These are phyloP conservation scores for Corythornis vintsioides DNA, from an alignment of 2,113 vertebrate species.

Conservation along the genomic window DNA sequence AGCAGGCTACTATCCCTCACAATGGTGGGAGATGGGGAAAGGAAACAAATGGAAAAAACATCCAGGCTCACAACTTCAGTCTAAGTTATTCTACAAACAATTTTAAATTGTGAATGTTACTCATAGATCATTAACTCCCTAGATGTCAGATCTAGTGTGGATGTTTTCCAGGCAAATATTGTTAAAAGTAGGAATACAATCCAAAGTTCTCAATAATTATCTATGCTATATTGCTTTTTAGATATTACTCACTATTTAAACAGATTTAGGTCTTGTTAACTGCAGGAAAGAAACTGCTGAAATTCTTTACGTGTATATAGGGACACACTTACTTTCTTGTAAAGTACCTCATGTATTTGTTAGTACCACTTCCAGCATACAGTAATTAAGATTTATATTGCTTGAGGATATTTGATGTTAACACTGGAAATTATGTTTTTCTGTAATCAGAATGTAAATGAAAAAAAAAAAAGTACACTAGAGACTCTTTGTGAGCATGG, in stretches of 20 bases:
- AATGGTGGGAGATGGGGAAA: not conserved
- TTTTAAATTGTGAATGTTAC: not conserved
- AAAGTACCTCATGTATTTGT: conserved; percentile 13
- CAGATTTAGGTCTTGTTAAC: conserved; percentile 45
- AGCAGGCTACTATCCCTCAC: not conserved
- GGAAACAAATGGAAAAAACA: not conserved
- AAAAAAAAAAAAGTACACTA: not conserved
- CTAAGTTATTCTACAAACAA: not conserved
- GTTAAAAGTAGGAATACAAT: not conserved
- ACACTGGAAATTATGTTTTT: conserved; percentile 3
- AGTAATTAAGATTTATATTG: conserved; percentile 66
- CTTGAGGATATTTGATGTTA: conserved; percentile 46
- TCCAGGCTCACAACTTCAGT: not conserved
- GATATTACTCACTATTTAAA: conserved; percentile 33
- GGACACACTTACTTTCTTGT: conserved; percentile 30
- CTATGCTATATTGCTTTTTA: not conserved
- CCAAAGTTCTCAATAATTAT: conserved; percentile 14
- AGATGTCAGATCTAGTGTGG: not conserved
- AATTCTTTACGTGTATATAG: conserved; percentile 28
- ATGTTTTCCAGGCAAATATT: not conserved
- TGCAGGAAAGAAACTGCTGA: conserved; percentile 2
- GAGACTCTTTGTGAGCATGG: not conserved
- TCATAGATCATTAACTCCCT: not conserved
- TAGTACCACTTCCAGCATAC: not conserved
- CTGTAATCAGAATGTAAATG: conserved; percentile 7